phyloP scores from a whole-genome alignment of 2,888 invertebrate species.

The Acanthosepion esculentum region DNA sequence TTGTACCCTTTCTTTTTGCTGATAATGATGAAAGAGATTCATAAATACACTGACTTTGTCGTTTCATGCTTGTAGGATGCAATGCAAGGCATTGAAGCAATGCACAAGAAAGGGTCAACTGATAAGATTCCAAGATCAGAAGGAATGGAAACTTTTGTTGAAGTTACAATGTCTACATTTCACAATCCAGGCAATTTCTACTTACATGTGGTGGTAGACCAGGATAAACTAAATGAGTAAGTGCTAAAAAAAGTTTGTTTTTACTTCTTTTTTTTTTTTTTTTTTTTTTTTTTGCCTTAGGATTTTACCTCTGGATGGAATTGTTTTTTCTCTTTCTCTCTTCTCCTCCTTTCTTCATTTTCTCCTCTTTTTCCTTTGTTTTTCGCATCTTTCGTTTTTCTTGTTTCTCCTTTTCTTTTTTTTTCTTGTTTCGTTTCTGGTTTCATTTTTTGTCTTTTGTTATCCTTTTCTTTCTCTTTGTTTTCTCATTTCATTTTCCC shows the following conservation, averaged over 20 bases:
- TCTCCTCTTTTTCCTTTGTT: too few relatives aligned
- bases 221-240: neutral
- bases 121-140: neutral
- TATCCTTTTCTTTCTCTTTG: too few relatives aligned
- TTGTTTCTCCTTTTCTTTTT: too few relatives aligned
- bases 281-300: neutral
- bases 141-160: slow-evolving; percentile 53
- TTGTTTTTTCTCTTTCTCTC: too few relatives aligned
- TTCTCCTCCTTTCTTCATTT: too few relatives aligned
- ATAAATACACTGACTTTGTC: neutral
- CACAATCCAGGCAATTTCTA: slow-evolving; percentile 76
- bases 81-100: neutral
- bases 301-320: too few relatives aligned
- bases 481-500: too few relatives aligned
- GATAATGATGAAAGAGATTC: too few relatives aligned
- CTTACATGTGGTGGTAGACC: slow-evolving; percentile 76
- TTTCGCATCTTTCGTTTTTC: too few relatives aligned
- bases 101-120: neutral
- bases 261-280: neutral
- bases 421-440: too few relatives aligned
- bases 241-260: neutral
- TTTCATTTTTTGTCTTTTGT: too few relatives aligned
- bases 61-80: neutral
- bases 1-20: too few relatives aligned
- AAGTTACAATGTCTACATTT: slow-evolving; percentile 64